These are phyloP conservation scores for Seira musarum DNA, from an alignment of 2,888 invertebrate species.

Conservation along the genomic window DNA sequence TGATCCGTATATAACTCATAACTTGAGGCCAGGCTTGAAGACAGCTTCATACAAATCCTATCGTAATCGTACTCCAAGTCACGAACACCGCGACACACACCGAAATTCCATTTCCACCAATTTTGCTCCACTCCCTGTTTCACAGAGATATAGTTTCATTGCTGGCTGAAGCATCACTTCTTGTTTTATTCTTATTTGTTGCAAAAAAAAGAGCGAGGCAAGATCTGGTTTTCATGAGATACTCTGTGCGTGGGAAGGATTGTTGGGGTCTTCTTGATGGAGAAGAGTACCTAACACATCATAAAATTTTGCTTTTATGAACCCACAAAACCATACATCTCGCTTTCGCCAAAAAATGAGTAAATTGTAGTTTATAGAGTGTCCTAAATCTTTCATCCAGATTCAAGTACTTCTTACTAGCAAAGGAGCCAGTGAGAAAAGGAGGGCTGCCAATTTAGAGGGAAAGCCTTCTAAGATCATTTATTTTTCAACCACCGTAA, in stretches of 20 bases:
- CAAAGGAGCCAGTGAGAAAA: background rate
- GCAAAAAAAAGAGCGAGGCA: background rate
- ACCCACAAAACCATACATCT: conserved; percentile 7
- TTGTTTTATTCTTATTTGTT: background rate
- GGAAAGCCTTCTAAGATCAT: conserved; percentile 22
- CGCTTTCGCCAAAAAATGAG: conserved; percentile 6
- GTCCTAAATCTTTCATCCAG: conserved; percentile 3
- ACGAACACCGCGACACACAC: conserved; percentile 40
- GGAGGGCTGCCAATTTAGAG: background rate
- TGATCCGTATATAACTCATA: too few relatives aligned
- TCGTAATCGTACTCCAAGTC: conserved; percentile 47
- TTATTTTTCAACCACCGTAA: conserved; percentile 42
- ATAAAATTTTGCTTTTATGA: conserved; percentile 28
- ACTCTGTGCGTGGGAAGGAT: background rate
- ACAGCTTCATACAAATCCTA: too few relatives aligned
- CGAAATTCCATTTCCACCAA: conserved; percentile 48
- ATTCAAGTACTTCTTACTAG: background rate
- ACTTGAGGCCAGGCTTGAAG: too few relatives aligned
- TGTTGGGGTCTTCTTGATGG: background rate
- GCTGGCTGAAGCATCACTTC: background rate
- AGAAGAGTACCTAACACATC: conserved; percentile 29
- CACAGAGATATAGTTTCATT: background rate
- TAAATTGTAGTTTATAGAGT: background rate
- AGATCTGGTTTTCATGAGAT: background rate
- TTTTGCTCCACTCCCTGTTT: background rate